Percentiles rank a stretch among this genome's conserved stretches.
phyloP scores from a whole-genome alignment of 2,888 invertebrate species.

The Dione vanillae region DNA sequence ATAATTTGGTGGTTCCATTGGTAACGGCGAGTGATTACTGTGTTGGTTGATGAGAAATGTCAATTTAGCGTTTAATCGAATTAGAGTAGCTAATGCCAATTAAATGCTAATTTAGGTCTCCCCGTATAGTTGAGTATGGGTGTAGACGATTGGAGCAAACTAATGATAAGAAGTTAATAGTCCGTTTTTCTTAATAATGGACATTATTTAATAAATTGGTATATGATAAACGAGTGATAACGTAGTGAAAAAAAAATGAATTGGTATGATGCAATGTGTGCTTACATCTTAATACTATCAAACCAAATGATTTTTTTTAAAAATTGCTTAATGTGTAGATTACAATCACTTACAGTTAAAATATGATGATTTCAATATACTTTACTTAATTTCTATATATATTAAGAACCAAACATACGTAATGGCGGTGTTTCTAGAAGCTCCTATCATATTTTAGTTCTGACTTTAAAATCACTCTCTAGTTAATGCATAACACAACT shows the following conservation, averaged over 20 bases:
- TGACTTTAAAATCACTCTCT: conserved; percentile 54
- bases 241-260: not conserved
- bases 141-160: too few relatives aligned
- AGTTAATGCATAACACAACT: conserved; percentile 44
- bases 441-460: conserved; percentile 55
- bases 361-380: not conserved
- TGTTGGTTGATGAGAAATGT: not conserved
- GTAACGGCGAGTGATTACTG: not conserved
- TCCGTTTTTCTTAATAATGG: not conserved
- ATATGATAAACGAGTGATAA: not conserved
- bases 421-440: conserved; percentile 71
- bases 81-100: not conserved
- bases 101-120: not conserved
- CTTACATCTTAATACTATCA: not conserved
- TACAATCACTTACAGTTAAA: not conserved
- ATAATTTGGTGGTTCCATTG: not conserved
- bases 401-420: conserved; percentile 36
- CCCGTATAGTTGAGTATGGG: too few relatives aligned
- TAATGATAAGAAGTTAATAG: not conserved
- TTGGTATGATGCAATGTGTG: not conserved
- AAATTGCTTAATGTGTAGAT: not conserved
- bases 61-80: not conserved
- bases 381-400: not conserved
- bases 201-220: not conserved
- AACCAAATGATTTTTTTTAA: not conserved